Evolutionary conservation across 2,797 vertebrate genomes (phyloP), one percentile per base, ranked within the genome.

Genomic region (Tarsius wallacei): DNA sequence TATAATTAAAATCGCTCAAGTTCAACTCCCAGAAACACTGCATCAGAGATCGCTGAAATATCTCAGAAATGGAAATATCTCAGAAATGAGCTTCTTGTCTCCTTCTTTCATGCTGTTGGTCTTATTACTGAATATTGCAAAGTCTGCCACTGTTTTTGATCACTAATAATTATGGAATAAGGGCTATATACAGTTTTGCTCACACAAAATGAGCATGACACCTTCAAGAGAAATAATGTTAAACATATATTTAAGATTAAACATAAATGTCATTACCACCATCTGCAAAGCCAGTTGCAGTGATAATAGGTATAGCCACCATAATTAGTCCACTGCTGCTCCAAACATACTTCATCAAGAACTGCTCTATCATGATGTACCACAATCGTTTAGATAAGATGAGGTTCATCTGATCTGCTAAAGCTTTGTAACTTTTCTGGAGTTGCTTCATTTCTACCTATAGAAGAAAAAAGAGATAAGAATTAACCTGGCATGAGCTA

Each of bases 301-400:
- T 99, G 98, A 99, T 99, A 98, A 99, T 99, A 24, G 99, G 99
- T 96, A 99, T 99, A 24, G 99, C 99, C 0, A 99, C 99, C 99
- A 99, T 99, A 97, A 99, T 99, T 53, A 99, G 99, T 8, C 99
- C 99, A 95, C 99, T 98, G 98, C 99, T 97, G 96, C 99, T 99
- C 99, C 99, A 99, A 95, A 99, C 99, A 19, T 99, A 99, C 98
- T 99, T 99, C 99, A 99, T 99, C 98, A 99, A 99, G 98, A 99
- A 99, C 98, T 99, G 99, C 96, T 99, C 99, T 91, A 99, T 98
- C 99, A 99, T 99, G 98, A 99, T 99, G 98, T 99, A 99, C 99
- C 99, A 99, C 42, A 99, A 99, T 21, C 99, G 99, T 98, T 99
- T 99, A 96, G 99, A 99, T 90, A 99, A 99, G 98, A 99, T 99